Conservation (phyloP, 92 coral and sea anemone genomes). For the Paramuricea clavata region DNA sequence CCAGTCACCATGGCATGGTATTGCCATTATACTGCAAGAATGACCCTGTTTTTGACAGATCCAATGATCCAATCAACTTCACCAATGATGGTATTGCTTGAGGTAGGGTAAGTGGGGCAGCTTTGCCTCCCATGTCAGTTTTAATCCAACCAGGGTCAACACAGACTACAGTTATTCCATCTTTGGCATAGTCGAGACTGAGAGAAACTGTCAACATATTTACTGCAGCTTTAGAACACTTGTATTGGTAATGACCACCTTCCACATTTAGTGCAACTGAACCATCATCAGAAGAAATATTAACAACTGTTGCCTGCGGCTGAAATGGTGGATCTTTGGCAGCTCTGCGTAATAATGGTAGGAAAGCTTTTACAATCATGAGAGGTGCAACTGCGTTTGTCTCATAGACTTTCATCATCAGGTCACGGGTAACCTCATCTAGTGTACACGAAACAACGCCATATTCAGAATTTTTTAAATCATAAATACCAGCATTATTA, state of each 20-base stretch:
- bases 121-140: slow-evolving; percentile 75
- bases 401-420: slow-evolving; percentile 70
- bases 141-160: slow-evolving; percentile 84
- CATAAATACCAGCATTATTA: slow-evolving; percentile 78
- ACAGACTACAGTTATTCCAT: slow-evolving; percentile 69
- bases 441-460: slow-evolving; percentile 3
- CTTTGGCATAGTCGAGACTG: slow-evolving; percentile 67
- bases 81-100: slow-evolving; percentile 74
- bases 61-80: slow-evolving; percentile 69
- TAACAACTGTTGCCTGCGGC: slow-evolving; percentile 29
- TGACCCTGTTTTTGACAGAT: slow-evolving; percentile 68
- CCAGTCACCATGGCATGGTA: slow-evolving; percentile 36
- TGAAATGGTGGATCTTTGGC: slow-evolving; percentile 21
- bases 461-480: slow-evolving; percentile 8
- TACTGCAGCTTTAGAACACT: slow-evolving; percentile 71
- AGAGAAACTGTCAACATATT: slow-evolving; percentile 76
- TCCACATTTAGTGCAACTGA: slow-evolving; percentile 5
- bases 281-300: slow-evolving; percentile 17
- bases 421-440: slow-evolving; percentile 75
- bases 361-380: slow-evolving; percentile 60
- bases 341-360: slow-evolving; percentile 24
- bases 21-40: slow-evolving; percentile 70
- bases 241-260: slow-evolving; percentile 27
- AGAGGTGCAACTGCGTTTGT: slow-evolving; percentile 79
- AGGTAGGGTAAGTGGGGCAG: slow-evolving; percentile 58